Conservation (phyloP, 2,797 vertebrate species). For the Clarias fuscus region DNA sequence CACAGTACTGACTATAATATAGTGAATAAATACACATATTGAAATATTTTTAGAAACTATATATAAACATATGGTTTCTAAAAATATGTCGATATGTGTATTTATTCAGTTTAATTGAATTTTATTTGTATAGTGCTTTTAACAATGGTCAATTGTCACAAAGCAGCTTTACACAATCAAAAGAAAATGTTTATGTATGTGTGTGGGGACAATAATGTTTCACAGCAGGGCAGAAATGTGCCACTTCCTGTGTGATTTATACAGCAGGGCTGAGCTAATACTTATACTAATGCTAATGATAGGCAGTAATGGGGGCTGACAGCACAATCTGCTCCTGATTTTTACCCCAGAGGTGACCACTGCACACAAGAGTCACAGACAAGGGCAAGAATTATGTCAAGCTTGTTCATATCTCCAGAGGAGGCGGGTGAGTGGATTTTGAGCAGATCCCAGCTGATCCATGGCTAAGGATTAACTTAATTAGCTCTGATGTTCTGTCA, state of each 20-base stretch:
- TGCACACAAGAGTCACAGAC: constrained; percentile 79
- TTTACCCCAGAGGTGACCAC: constrained; percentile 85
- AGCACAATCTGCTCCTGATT: constrained; percentile 99
- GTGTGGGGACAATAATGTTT: not conserved
- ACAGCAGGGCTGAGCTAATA: constrained; percentile 72
- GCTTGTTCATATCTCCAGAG: constrained; percentile 58
- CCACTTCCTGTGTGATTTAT: constrained; percentile 33
- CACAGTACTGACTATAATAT: no score
- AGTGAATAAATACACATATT: no score
- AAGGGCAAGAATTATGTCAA: constrained; percentile 61
- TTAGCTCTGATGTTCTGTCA: constrained; percentile 63
- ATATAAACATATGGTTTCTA: no score
- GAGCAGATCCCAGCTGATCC: constrained; percentile 81
- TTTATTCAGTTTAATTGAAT: no score
- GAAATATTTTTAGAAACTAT: no score
- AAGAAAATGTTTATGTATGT: no score
- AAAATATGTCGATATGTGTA: no score
- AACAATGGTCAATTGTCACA: no score
- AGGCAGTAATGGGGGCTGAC: constrained; percentile 98
- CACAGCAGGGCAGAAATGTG: constrained; percentile 33
- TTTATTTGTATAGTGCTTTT: no score
- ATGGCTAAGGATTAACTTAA: constrained; percentile 95
- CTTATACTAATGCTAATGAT: constrained; percentile 95
- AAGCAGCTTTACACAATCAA: no score
- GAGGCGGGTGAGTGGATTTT: constrained; percentile 63